These are phyloP conservation scores for Camponotus fellah DNA, from an alignment of 2,888 invertebrate genomes.

Conservation along the genomic window DNA sequence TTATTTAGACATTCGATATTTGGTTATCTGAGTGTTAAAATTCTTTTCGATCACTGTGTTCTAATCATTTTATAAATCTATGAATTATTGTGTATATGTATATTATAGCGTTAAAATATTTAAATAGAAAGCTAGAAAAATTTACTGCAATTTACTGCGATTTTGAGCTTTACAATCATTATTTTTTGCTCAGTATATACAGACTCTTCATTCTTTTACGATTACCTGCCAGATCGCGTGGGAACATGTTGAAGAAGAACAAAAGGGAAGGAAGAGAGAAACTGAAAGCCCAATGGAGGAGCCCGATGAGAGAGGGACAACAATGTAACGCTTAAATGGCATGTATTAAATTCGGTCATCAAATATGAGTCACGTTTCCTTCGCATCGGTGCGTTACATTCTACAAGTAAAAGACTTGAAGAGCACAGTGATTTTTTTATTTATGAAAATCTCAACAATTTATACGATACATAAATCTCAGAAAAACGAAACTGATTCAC, in stretches of 20 bases:
- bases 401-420: not conserved
- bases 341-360: slow-evolving; percentile 39
- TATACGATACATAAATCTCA: not conserved
- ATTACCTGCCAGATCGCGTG: slow-evolving; percentile 60
- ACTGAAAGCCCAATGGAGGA: slow-evolving; percentile 2
- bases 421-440: not conserved
- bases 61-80: not conserved
- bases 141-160: slow-evolving; percentile 61
- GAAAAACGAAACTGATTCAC: not conserved
- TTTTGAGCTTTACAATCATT: slow-evolving; percentile 55
- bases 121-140: slow-evolving; percentile 57
- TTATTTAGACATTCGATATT: slow-evolving; percentile 40
- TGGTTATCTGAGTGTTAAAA: not conserved
- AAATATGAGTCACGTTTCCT: slow-evolving; percentile 16
- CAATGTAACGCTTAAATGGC: slow-evolving; percentile 26
- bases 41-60: not conserved
- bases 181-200: slow-evolving; percentile 64
- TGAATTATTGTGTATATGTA: slow-evolving; percentile 51
- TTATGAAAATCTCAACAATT: not conserved
- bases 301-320: not conserved
- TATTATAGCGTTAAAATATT: slow-evolving; percentile 53
- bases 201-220: slow-evolving; percentile 51
- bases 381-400: not conserved
- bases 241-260: slow-evolving; percentile 57
- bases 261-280: slow-evolving; percentile 13